These are phyloP conservation scores for Sitophilus oryzae DNA, from an alignment of 1,140 invertebrate genomes.

Conservation along the genomic window DNA sequence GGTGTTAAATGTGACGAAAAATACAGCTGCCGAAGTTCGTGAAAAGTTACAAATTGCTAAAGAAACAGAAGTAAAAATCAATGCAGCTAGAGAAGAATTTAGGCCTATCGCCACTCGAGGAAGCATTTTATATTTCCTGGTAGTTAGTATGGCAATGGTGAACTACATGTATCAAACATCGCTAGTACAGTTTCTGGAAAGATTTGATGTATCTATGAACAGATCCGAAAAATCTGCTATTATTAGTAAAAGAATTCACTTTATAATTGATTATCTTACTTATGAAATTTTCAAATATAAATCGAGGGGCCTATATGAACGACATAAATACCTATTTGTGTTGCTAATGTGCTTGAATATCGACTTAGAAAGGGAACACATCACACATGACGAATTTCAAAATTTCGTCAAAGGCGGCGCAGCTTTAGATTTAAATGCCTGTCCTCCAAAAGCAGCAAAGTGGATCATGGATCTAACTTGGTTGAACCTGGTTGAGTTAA, in stretches of 20 bases:
- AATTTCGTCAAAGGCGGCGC: constrained; percentile 85
- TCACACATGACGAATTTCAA: constrained; percentile 76
- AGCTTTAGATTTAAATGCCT: constrained; percentile 73
- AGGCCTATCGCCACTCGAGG: constrained; percentile 82
- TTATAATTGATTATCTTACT: constrained; percentile 77
- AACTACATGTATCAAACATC: constrained; percentile 93
- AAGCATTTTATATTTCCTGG: constrained; percentile 85
- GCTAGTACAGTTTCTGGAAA: constrained; percentile 79
- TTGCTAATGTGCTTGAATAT: constrained; percentile 77
- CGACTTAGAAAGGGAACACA: constrained; percentile 63
- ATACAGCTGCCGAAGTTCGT: constrained; percentile 75
- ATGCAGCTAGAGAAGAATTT: constrained; percentile 83
- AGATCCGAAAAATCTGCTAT: constrained; percentile 70
- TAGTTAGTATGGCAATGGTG: constrained; percentile 86
- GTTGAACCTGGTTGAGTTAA: constrained; percentile 77
- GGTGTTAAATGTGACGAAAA: constrained; percentile 79
- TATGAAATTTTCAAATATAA: constrained; percentile 63
- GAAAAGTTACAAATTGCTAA: constrained; percentile 78
- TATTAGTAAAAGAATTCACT: constrained; percentile 57
- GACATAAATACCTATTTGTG: constrained; percentile 79
- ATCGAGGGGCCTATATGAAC: constrained; percentile 74
- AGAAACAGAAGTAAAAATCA: constrained; percentile 85
- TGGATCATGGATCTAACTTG: constrained; percentile 87
- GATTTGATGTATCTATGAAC: constrained; percentile 81
- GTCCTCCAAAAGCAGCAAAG: constrained; percentile 71